Percentiles rank a stretch among this genome's conserved stretches.
These are phyloP conservation scores for Mantis religiosa DNA, from an alignment of 2,888 invertebrate species.

Conservation along the genomic window DNA sequence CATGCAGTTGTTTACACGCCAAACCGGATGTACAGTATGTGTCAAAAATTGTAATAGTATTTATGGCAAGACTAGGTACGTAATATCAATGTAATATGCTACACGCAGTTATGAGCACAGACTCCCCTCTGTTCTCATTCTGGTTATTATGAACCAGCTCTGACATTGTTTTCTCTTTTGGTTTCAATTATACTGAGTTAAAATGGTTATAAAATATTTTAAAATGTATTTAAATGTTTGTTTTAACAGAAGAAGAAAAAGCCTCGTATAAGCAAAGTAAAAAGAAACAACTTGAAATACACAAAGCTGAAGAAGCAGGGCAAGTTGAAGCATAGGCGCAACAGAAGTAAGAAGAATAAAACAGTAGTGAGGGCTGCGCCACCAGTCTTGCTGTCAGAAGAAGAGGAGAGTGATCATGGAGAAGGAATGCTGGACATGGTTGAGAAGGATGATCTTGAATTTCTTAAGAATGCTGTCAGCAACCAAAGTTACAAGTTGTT, in stretches of 20 bases:
- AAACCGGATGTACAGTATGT: too few species aligned
- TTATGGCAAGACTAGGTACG: too few species aligned
- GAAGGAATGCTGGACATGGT: constrained; percentile 57
- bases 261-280: constrained; percentile 52
- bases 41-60: too few species aligned
- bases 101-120: too few species aligned
- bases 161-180: too few species aligned
- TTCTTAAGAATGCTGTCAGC: constrained; percentile 47
- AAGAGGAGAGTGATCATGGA: constrained; percentile 44
- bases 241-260: constrained; percentile 48
- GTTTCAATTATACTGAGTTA: too few species aligned
- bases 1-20: too few species aligned
- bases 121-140: too few species aligned
- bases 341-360: constrained; percentile 30
- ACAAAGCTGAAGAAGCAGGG: constrained; percentile 56
- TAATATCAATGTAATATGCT: too few species aligned
- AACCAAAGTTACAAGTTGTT: constrained; percentile 40
- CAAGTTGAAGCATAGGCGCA: constrained; percentile 42
- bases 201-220: too few species aligned
- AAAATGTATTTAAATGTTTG: not conserved
- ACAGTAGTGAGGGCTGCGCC: constrained; percentile 8
- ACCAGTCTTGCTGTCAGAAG: not conserved
- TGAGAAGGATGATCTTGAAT: constrained; percentile 54
- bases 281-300: constrained; percentile 55
- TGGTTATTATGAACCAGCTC: too few species aligned